Evolutionary conservation across 1,140 invertebrate species (phyloP).

Genomic region (Cotesia glomerata): DNA sequence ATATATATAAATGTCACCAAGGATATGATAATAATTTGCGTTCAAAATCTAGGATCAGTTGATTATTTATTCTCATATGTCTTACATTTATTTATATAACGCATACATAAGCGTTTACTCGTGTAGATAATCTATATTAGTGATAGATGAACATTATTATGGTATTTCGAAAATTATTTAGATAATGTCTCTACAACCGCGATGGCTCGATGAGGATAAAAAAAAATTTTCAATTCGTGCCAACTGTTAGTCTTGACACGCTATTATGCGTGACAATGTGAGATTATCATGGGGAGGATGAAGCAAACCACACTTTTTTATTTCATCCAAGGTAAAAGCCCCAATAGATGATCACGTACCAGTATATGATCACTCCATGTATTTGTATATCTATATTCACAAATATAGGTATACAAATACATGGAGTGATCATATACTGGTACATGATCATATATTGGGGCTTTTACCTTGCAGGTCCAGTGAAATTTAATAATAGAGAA

Average conservation of each 20-base stretch:
- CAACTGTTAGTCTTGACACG: conserved; percentile 32
- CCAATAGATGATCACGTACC: too few species aligned
- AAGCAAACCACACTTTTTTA: background rate
- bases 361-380: too few species aligned
- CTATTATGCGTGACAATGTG: background rate
- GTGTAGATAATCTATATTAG: conserved; percentile 55
- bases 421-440: too few species aligned
- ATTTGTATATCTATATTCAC: too few species aligned
- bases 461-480: background rate
- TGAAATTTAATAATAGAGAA: background rate
- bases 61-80: conserved; percentile 63
- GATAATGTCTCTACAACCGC: conserved; percentile 54
- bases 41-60: conserved; percentile 40
- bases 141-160: conserved; percentile 56
- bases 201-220: conserved; percentile 51
- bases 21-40: conserved; percentile 5
- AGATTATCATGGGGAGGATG: background rate
- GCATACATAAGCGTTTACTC: conserved; percentile 45
- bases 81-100: conserved; percentile 47
- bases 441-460: too few species aligned
- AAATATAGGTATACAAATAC: too few species aligned
- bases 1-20: background rate
- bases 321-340: too few species aligned
- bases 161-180: conserved; percentile 57
- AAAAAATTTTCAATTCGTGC: conserved; percentile 44